Conservation (phyloP, 2,888 invertebrate genomes). For the Graphium colonna region DNA sequence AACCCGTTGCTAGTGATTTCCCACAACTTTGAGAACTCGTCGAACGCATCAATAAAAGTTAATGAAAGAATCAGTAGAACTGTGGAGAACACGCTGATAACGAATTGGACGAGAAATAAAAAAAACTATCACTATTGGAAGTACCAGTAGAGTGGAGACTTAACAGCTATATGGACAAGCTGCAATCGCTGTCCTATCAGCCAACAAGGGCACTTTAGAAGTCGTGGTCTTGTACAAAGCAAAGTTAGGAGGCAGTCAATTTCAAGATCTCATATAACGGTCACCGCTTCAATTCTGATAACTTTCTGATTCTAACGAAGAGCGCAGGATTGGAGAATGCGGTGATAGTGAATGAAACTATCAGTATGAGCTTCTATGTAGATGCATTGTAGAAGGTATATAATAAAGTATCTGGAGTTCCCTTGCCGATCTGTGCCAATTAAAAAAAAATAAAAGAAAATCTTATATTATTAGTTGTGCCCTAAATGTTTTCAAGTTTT, state of each 20-base stretch:
- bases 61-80: conserved; percentile 58
- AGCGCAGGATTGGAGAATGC: conserved; percentile 43
- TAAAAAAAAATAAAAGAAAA: too few species aligned
- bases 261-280: conserved; percentile 42
- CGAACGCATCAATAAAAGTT: conserved; percentile 54
- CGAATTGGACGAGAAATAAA: conserved; percentile 48
- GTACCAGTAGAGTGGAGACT: conserved; percentile 51
- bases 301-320: conserved; percentile 47
- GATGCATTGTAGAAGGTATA: too few species aligned
- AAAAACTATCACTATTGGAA: conserved; percentile 53
- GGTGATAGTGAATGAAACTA: too few species aligned
- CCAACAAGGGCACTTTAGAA: conserved; percentile 49
- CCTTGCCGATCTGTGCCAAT: too few species aligned
- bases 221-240: conserved; percentile 50
- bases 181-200: conserved; percentile 52
- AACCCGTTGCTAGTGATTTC: conserved; percentile 44
- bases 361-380: too few species aligned
- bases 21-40: conserved; percentile 55
- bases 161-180: conserved; percentile 54
- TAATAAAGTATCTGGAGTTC: too few species aligned
- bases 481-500: too few species aligned
- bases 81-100: conserved; percentile 55
- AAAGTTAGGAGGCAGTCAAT: conserved; percentile 55
- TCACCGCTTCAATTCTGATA: conserved; percentile 54
- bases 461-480: too few species aligned